These are phyloP conservation scores for Lophotis ruficrista DNA, from an alignment of 2,113 vertebrate species.

Conservation along the genomic window DNA sequence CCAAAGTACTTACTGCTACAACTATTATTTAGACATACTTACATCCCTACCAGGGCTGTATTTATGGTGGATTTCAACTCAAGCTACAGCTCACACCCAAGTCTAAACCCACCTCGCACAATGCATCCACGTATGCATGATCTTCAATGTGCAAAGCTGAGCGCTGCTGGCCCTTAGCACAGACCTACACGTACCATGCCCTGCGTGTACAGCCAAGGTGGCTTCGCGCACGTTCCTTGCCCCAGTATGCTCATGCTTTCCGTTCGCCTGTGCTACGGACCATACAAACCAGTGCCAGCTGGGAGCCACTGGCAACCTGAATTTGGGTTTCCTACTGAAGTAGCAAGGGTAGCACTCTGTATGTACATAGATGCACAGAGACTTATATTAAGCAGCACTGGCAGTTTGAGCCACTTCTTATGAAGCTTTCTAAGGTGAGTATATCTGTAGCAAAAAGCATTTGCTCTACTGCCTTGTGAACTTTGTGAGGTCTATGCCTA, in stretches of 20 bases:
- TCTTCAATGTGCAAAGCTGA: not conserved
- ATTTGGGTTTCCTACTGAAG: not conserved
- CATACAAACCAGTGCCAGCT: not conserved
- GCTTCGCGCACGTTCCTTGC: not conserved
- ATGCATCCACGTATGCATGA: accelerated
- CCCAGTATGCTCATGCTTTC: not conserved
- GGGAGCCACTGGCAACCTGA: not conserved
- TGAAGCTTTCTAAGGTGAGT: not conserved
- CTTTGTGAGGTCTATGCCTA: not conserved
- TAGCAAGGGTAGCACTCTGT: not conserved
- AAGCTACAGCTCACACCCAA: not conserved
- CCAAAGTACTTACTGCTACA: not conserved
- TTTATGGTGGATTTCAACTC: not conserved
- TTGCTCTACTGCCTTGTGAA: not conserved
- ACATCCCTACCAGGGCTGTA: not conserved
- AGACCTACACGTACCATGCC: not conserved
- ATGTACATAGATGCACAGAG: no score
- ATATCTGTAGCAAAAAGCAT: not conserved
- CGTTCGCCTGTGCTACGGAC: not conserved
- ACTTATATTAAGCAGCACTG: not conserved
- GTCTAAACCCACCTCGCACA: not conserved
- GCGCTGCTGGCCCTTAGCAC: not conserved
- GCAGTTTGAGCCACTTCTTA: not conserved
- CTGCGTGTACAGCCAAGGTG: not conserved
- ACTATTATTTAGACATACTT: not conserved